phyloP scores from a whole-genome alignment of 2,113 vertebrate genomes.

The Candoia aspera region DNA sequence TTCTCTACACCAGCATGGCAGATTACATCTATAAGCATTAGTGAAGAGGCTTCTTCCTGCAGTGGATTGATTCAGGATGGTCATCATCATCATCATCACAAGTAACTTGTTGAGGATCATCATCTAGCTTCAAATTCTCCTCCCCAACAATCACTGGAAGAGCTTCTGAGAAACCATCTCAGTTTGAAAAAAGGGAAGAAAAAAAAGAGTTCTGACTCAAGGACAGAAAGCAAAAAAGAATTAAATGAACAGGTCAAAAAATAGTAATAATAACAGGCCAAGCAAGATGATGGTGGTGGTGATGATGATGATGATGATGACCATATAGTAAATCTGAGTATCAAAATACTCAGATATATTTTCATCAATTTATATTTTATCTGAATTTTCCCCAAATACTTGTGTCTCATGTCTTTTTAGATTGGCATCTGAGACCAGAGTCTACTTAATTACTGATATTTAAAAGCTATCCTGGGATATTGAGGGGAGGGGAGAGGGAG shows the following conservation, averaged over 20 bases:
- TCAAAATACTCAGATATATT: neutral
- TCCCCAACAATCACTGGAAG: too few relatives aligned
- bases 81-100: too few relatives aligned
- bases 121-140: too few relatives aligned
- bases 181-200: too few relatives aligned
- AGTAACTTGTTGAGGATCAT: too few relatives aligned
- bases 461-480: neutral
- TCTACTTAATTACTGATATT: neutral
- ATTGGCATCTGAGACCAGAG: neutral
- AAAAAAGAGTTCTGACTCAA: too few relatives aligned
- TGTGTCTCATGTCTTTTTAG: neutral
- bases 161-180: too few relatives aligned
- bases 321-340: neutral
- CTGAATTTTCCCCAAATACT: neutral
- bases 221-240: neutral
- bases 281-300: neutral
- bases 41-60: too few relatives aligned
- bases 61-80: too few relatives aligned
- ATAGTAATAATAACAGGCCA: neutral
- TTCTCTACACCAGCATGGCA: too few relatives aligned
- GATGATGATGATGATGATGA: neutral
- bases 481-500: neutral
- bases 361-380: neutral
- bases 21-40: too few relatives aligned
- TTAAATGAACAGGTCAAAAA: neutral